These are phyloP conservation scores for Pelosia muscerda DNA, from an alignment of 2,888 invertebrate genomes.

Conservation along the genomic window DNA sequence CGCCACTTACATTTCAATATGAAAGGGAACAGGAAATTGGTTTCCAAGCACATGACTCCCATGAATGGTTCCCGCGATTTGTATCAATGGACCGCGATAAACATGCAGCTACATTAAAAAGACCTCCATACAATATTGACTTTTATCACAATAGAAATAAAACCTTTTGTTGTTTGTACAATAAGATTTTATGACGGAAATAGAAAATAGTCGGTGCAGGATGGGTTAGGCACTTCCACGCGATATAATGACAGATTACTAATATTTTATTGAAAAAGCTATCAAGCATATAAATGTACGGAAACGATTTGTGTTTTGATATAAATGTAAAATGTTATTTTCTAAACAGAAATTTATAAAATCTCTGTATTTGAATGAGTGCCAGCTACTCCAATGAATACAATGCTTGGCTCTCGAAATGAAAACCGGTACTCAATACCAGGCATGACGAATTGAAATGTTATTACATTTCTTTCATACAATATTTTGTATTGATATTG, in stretches of 20 bases:
- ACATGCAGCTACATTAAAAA: conserved; percentile 49
- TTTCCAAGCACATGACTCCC: conserved; percentile 76
- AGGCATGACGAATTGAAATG: conserved; percentile 11
- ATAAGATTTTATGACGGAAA: conserved; percentile 31
- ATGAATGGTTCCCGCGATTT: conserved; percentile 79
- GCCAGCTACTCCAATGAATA: conserved; percentile 10
- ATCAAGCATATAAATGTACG: conserved; percentile 56
- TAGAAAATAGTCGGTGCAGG: conserved; percentile 45
- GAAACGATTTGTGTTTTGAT: conserved; percentile 49
- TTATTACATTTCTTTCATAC: conserved; percentile 16
- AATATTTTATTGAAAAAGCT: conserved; percentile 61
- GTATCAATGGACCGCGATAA: conserved; percentile 67
- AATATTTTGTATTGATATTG: background rate
- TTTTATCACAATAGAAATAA: conserved; percentile 41
- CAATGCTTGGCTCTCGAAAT: conserved; percentile 9
- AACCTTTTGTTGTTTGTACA: conserved; percentile 27
- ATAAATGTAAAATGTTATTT: conserved; percentile 42
- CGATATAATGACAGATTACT: conserved; percentile 61
- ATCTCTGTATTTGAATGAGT: conserved; percentile 8
- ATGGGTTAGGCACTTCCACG: conserved; percentile 59
- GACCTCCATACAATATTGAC: conserved; percentile 48
- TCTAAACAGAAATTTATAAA: conserved; percentile 30
- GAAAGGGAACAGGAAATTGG: conserved; percentile 84
- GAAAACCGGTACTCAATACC: conserved; percentile 23
- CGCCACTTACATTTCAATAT: conserved; percentile 83